Conservation (phyloP, 92 coral and sea anemone species). For the Galaxea fascicularis region DNA sequence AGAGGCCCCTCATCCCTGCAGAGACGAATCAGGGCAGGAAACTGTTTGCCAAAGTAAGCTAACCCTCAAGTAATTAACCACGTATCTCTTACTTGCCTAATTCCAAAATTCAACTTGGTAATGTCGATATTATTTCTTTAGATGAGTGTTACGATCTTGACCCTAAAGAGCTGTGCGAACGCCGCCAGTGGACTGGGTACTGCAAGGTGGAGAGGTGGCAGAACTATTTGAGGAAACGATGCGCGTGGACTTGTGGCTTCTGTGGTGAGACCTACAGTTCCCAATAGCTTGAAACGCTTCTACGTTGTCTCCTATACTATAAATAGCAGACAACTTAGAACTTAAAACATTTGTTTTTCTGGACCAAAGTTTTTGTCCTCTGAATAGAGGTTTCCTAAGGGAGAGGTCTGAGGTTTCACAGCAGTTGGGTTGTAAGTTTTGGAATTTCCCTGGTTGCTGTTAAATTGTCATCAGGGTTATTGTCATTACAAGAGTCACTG, state of each 20-base stretch:
- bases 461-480: too few species aligned
- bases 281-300: too few species aligned
- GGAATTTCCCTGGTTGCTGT: too few species aligned
- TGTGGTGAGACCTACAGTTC: constrained; percentile 42
- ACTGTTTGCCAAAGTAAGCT: constrained; percentile 22
- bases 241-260: constrained; percentile 20
- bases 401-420: too few species aligned
- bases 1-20: constrained; percentile 35
- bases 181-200: constrained; percentile 35
- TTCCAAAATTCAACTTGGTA: too few species aligned
- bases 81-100: not conserved
- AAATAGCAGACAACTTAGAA: too few species aligned
- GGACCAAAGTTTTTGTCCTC: too few species aligned
- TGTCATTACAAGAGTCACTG: too few species aligned
- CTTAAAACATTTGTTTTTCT: too few species aligned
- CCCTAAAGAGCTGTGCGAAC: constrained; percentile 39
- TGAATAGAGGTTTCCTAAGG: too few species aligned
- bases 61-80: not conserved
- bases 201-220: constrained; percentile 22
- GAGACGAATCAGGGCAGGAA: constrained; percentile 10
- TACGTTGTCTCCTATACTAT: too few species aligned
- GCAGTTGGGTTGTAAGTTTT: too few species aligned
- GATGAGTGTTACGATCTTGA: constrained; percentile 33
- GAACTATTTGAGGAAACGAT: constrained; percentile 24
- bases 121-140: not conserved